phyloP scores from a whole-genome alignment of 2,888 invertebrate species.

The Phaedon cochleariae region DNA sequence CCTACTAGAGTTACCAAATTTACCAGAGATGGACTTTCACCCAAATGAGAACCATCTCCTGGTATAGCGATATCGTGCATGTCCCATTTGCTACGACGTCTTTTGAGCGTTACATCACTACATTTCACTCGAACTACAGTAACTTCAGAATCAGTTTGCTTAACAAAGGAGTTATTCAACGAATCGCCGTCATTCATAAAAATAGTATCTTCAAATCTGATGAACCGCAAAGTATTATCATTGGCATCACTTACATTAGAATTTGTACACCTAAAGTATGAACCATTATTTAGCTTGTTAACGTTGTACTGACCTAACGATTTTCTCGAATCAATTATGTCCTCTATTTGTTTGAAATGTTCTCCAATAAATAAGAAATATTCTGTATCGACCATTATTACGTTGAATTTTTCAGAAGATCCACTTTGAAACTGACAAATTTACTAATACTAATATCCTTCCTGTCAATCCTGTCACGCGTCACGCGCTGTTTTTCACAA shows the following conservation, averaged over 20 bases:
- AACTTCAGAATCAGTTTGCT: constrained; percentile 70
- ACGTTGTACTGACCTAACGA: constrained; percentile 57
- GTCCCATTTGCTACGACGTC: constrained; percentile 61
- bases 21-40: constrained; percentile 67
- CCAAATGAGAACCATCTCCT: constrained; percentile 68
- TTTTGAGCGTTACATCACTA: constrained; percentile 53
- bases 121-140: constrained; percentile 67
- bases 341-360: constrained; percentile 57
- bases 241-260: constrained; percentile 43
- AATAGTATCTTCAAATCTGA: constrained; percentile 46
- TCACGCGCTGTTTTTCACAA: no score
- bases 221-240: constrained; percentile 12
- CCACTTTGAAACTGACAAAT: constrained; percentile 4
- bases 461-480: no score
- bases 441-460: no score
- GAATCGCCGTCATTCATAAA: constrained; percentile 50
- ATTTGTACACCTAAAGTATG: constrained; percentile 50
- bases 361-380: constrained; percentile 26
- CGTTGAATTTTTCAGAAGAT: constrained; percentile 36
- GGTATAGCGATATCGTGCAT: constrained; percentile 63
- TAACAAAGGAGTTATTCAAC: constrained; percentile 52
- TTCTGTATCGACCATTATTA: constrained; percentile 45
- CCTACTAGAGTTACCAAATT: constrained; percentile 68
- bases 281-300: constrained; percentile 40
- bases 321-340: constrained; percentile 59